Evolutionary conservation across 2,797 vertebrate genomes (phyloP).

Genomic region (Danio aesculapii): DNA sequence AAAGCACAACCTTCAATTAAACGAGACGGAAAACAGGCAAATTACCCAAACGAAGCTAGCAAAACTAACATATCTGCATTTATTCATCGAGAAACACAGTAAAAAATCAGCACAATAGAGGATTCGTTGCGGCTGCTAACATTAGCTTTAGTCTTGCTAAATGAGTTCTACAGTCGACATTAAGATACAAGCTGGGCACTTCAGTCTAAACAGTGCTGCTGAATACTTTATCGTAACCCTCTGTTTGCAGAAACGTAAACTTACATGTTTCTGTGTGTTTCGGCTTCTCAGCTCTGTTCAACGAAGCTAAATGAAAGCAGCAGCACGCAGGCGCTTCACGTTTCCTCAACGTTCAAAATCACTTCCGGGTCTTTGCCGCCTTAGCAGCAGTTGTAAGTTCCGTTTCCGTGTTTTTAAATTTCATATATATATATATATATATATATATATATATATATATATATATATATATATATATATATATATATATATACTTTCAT

Average conservation of each 20-base stretch:
- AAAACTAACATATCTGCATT: neutral
- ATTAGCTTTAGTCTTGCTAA: conserved; percentile 14
- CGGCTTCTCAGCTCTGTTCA: neutral
- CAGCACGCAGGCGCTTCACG: conserved; percentile 36
- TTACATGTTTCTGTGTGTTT: conserved; percentile 35
- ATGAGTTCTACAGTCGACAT: neutral
- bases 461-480: too few relatives aligned
- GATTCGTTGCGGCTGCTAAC: conserved; percentile 2
- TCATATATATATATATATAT: too few relatives aligned
- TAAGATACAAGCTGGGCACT: neutral
- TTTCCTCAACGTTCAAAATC: conserved; percentile 58
- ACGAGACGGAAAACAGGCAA: too few relatives aligned
- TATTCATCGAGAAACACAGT: neutral
- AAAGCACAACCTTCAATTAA: neutral
- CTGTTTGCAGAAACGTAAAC: neutral
- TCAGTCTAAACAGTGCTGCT: neutral
- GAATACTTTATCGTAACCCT: neutral
- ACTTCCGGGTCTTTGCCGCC: conserved; percentile 66
- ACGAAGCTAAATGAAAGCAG: neutral
- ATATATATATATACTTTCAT: neutral
- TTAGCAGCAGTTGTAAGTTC: neutral
- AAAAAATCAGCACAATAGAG: neutral
- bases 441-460: too few relatives aligned
- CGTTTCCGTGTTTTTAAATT: too few relatives aligned
- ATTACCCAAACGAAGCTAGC: neutral